Percentiles rank a stretch among this genome's conserved stretches.
Conservation (phyloP, 2,888 invertebrate species). For the Gisinianus flammeolus region DNA sequence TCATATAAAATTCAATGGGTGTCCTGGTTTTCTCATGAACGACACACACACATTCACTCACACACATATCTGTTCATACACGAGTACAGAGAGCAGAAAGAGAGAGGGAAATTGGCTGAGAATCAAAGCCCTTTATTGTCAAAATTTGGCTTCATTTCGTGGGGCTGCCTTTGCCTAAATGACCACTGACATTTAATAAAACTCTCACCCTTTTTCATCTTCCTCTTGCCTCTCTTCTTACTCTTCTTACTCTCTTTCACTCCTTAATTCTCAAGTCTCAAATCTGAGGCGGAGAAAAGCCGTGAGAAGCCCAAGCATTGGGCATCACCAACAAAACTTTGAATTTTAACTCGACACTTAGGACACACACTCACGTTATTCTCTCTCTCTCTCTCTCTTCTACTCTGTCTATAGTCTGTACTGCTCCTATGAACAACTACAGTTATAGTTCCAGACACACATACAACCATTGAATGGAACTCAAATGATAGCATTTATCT, state of each 20-base stretch:
- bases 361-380: neutral
- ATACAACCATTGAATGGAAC: no score
- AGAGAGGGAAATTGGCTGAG: conserved; percentile 33
- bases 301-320: neutral
- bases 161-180: conserved; percentile 16
- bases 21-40: conserved; percentile 18
- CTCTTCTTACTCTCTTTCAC: neutral
- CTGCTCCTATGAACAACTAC: no score
- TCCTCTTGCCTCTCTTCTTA: no score
- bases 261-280: neutral
- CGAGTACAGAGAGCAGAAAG: neutral
- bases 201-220: neutral
- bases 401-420: no score
- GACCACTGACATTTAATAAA: conserved; percentile 28
- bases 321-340: no score
- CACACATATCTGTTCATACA: neutral
- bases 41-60: neutral
- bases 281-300: neutral
- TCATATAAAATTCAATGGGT: conserved; percentile 36
- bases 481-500: no score
- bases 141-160: conserved; percentile 37
- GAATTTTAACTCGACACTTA: neutral
- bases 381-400: neutral
- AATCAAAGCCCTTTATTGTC: conserved; percentile 36
- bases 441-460: no score